Base-by-base conservation (phyloP, 2,888 invertebrate species). In the Drosophila vallismaia region DNA sequence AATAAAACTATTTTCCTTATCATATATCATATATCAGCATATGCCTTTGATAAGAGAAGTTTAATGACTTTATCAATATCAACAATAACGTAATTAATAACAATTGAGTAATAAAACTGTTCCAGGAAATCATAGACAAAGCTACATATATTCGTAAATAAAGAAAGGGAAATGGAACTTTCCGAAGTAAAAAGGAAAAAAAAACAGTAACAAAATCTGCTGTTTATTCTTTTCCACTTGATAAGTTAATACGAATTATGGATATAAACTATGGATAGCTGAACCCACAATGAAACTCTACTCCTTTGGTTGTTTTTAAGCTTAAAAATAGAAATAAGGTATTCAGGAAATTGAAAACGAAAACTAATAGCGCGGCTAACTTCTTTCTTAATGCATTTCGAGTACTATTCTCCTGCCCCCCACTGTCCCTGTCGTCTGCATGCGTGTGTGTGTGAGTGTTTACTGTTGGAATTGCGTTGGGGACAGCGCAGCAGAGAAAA, bases 381-480 rank as follows among this genome's bases (percentile, higher is more conserved):
- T 19, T 19, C 19, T 19, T 19, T 19, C 19, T 36, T 0, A 36
- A n/a, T n/a, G 36, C 36, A n/a, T 0, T 36, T 36, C 5, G 6
- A 36, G 12, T n/a, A 40, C 62, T 62, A 42, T 31, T 40, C 31
- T 42, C 40, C 29, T 62, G 59, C 19, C 29, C 45, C 24, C 8
- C 2, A 44, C 19, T 45, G 63, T 62, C 8, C 3, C n/a, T 10
- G 2, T 2, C 5, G 42, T 26, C 44, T 14, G 26, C 8, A 26
- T 14, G 14, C 28, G 38, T 24, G 33, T 33, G 48, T 49, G 55
- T 68, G 33, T 38, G 12, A 29, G 62, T 63, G 77, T 59, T 78
- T 85, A 62, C 64, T 83, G 75, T 77, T 72, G 55, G 33, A 77
- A 83, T 75, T 71, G 71, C 77, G 81, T 67, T 77, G 78, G 71